phyloP scores from a whole-genome alignment of 2,113 vertebrate genomes.

The Pongo pygmaeus region DNA sequence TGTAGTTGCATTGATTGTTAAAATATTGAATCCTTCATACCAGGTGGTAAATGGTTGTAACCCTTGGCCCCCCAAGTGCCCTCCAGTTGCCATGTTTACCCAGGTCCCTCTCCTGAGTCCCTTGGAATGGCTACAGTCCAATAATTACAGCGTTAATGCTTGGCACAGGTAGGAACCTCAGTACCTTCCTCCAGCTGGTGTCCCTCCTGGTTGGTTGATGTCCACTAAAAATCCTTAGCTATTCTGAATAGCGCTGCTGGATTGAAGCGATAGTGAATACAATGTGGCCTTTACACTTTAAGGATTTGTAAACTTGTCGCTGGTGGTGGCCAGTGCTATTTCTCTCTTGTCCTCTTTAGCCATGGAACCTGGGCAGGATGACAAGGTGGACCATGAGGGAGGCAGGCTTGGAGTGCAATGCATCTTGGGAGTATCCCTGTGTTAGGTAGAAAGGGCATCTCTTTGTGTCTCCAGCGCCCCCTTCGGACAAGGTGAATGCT shows the following conservation, averaged over 20 bases:
- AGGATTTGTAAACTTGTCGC: not conserved
- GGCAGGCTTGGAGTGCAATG: not conserved
- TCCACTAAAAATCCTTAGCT: not conserved
- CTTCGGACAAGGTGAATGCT: not conserved
- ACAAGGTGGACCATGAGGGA: not conserved
- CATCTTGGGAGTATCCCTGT: not conserved
- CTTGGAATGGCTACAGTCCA: not conserved
- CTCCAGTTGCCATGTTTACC: not conserved
- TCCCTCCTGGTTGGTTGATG: not conserved
- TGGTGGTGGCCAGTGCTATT: not conserved
- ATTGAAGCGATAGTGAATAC: not conserved
- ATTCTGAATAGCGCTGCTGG: no score
- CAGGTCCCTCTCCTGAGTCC: not conserved
- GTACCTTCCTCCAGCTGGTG: no score
- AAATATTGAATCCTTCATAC: not conserved
- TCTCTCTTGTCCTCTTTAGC: not conserved
- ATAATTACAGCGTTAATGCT: not conserved
- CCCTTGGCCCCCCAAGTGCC: not conserved
- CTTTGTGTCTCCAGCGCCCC: not conserved
- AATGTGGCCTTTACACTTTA: not conserved
- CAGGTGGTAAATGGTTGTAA: not conserved
- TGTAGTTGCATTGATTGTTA: not conserved
- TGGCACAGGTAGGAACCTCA: not conserved
- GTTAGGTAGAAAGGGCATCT: not conserved
- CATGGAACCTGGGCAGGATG: not conserved